phyloP scores from a whole-genome alignment of 2,888 invertebrate species.

The Escarpia spicata region DNA sequence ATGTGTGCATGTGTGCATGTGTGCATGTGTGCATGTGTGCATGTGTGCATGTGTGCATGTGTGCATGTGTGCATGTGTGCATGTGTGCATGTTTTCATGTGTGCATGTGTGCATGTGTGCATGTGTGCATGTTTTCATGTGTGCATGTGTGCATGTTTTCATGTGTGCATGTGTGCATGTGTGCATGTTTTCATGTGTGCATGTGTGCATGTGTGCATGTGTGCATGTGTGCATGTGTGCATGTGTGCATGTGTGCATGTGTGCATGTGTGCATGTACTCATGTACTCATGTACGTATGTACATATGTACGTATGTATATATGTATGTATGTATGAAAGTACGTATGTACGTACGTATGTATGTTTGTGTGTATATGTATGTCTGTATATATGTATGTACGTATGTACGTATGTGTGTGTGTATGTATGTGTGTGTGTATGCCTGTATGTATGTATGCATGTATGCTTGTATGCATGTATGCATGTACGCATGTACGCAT shows the following conservation, averaged over 20 bases:
- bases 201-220: neutral
- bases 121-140: neutral
- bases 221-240: neutral
- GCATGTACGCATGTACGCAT: too few relatives aligned
- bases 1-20: neutral
- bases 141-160: neutral
- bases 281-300: neutral
- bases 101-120: neutral
- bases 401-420: too few relatives aligned
- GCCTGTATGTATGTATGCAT: too few relatives aligned
- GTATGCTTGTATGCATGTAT: too few relatives aligned
- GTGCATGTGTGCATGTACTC: neutral
- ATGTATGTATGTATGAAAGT: too few relatives aligned
- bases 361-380: too few relatives aligned
- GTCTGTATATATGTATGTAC: too few relatives aligned
- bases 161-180: neutral
- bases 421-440: too few relatives aligned
- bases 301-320: too few relatives aligned
- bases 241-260: neutral
- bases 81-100: neutral
- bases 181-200: neutral
- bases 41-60: neutral
- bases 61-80: neutral
- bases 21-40: neutral
- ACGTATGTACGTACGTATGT: too few relatives aligned